These are phyloP conservation scores for Heterochromis multidens DNA, from an alignment of 2,113 vertebrate species.

Conservation along the genomic window DNA sequence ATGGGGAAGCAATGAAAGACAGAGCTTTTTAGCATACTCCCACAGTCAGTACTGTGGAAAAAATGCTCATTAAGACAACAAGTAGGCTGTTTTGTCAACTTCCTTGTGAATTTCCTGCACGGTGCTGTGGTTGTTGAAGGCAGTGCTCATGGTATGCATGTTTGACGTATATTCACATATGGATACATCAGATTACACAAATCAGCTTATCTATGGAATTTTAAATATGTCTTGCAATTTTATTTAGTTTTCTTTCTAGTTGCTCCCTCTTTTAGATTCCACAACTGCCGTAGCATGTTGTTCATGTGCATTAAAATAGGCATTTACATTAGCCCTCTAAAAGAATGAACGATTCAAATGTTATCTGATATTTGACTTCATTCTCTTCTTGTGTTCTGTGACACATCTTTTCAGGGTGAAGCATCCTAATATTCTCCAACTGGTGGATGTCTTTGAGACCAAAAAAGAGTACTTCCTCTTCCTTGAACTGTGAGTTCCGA, in stretches of 20 bases:
- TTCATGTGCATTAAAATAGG: not conserved
- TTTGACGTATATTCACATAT: not conserved
- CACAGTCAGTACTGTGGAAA: not conserved
- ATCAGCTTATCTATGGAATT: not conserved
- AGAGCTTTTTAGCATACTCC: not conserved
- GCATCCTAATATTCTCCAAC: conserved; percentile 93
- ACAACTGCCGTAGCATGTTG: not conserved
- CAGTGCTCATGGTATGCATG: not conserved
- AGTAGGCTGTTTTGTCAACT: too few relatives aligned
- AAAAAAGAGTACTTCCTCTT: conserved; percentile 98
- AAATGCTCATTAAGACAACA: not conserved
- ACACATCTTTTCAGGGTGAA: conserved; percentile 84
- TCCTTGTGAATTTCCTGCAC: not conserved
- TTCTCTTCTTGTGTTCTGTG: not conserved
- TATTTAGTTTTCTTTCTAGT: not conserved
- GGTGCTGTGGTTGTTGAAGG: not conserved
- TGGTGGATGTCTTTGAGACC: conserved; percentile 96
- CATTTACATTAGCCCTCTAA: not conserved
- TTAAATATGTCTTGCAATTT: not conserved
- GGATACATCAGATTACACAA: not conserved
- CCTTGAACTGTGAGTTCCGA: conserved; percentile 92
- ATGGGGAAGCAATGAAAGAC: not conserved
- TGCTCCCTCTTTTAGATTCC: not conserved
- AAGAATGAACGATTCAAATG: not conserved
- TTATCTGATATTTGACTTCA: not conserved